phyloP scores from a whole-genome alignment of 2,888 invertebrate species.

The Anticlea derivata region DNA sequence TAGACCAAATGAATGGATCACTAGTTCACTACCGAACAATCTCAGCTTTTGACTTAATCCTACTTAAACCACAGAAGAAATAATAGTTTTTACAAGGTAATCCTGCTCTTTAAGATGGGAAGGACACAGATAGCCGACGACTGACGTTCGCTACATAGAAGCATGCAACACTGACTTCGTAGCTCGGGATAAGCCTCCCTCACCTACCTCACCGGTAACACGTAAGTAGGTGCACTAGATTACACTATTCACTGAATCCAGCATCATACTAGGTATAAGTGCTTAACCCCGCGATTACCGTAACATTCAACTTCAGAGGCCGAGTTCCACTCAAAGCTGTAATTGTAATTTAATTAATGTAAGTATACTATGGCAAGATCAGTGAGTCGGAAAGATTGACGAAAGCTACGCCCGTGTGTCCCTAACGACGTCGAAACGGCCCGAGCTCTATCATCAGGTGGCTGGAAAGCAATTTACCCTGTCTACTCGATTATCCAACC shows the following conservation, averaged over 20 bases:
- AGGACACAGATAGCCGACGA: slow-evolving; percentile 34
- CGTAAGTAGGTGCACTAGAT: slow-evolving; percentile 15
- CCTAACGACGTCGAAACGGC: slow-evolving; percentile 36
- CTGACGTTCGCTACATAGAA: slow-evolving; percentile 23
- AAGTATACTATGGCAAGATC: slow-evolving; percentile 9
- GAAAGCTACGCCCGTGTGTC: slow-evolving; percentile 25
- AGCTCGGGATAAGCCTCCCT: slow-evolving; percentile 23
- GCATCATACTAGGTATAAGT: slow-evolving; percentile 9
- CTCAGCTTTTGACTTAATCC: slow-evolving; percentile 45
- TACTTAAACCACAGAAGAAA: background rate
- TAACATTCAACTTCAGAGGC: slow-evolving; percentile 15
- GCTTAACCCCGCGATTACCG: slow-evolving; percentile 18
- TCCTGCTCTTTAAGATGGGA: slow-evolving; percentile 28
- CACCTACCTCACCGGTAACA: slow-evolving; percentile 17
- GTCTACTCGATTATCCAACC: slow-evolving; percentile 45
- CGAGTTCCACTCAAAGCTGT: slow-evolving; percentile 8
- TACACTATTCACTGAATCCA: slow-evolving; percentile 24
- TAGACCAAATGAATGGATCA: slow-evolving; percentile 49
- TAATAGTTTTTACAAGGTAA: slow-evolving; percentile 16
- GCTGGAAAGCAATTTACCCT: slow-evolving; percentile 47
- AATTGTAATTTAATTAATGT: slow-evolving; percentile 26
- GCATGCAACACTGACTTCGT: slow-evolving; percentile 27
- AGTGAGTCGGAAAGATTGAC: slow-evolving; percentile 27
- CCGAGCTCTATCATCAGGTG: slow-evolving; percentile 44
- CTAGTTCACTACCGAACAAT: slow-evolving; percentile 42